A percentile compares a stretch with the other conserved stretches of the same genome.
phyloP scores from a whole-genome alignment of 2,797 vertebrate species.

The Eurystomus glaucurus region DNA sequence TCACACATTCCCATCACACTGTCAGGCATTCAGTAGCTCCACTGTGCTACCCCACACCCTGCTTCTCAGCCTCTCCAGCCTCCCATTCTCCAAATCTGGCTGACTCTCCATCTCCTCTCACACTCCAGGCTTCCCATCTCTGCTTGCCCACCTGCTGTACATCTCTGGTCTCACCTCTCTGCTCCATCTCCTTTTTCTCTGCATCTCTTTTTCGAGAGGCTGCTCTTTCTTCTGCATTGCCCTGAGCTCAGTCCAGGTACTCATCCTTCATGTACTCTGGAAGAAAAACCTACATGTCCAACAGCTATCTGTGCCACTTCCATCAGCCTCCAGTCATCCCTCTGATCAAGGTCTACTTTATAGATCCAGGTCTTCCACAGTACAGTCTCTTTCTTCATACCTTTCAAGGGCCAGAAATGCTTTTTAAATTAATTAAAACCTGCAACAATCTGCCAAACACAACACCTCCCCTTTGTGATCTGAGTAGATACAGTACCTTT shows the following conservation, averaged over 20 bases:
- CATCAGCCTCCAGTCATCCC: not conserved
- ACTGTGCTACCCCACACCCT: accelerated
- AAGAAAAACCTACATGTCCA: not conserved
- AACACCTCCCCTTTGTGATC: not conserved
- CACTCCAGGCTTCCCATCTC: not conserved
- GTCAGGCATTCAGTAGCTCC: not conserved
- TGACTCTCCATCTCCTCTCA: accelerated
- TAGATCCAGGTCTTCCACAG: not conserved
- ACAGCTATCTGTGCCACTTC: not conserved
- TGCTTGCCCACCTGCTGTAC: not conserved
- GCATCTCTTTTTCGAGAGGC: not conserved
- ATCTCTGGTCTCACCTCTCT: not conserved
- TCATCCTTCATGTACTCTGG: not conserved
- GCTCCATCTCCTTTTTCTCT: not conserved
- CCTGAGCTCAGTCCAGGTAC: not conserved
- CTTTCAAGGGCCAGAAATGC: conserved; percentile 1
- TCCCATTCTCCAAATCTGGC: not conserved
- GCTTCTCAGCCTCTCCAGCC: not conserved
- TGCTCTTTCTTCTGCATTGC: not conserved
- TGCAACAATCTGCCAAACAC: not conserved
- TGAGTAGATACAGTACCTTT: conserved; percentile 88
- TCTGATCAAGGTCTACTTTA: not conserved
- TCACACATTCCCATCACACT: not conserved
- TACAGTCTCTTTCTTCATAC: not conserved
- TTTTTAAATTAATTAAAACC: not conserved